Evolutionary conservation across 2,888 invertebrate genomes (phyloP).

Genomic region (Stenichneumon culpator): DNA sequence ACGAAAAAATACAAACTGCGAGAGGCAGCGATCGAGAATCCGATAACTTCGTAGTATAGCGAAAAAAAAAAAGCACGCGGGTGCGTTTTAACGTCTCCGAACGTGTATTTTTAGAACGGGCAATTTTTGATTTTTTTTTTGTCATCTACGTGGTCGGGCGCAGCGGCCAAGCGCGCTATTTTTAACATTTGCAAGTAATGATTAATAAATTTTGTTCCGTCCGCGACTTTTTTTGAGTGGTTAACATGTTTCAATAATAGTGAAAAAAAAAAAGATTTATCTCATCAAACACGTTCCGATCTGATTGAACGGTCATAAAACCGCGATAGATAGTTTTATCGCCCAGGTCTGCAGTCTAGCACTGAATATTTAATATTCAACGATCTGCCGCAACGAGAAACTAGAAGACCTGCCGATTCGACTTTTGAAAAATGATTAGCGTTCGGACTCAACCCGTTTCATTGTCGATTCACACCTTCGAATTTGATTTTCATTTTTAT

Average conservation of each 20-base stretch:
- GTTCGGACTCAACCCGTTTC: too few species aligned
- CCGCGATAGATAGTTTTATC: too few species aligned
- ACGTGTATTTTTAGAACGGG: not conserved
- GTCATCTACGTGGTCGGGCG: not conserved
- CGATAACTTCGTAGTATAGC: not conserved
- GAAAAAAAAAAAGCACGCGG: not conserved
- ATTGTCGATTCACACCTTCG: too few species aligned
- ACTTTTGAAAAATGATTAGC: too few species aligned
- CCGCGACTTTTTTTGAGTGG: too few species aligned
- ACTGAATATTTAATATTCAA: not conserved
- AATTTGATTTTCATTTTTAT: too few species aligned
- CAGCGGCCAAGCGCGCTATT: not conserved
- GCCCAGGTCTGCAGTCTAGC: not conserved
- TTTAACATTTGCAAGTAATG: not conserved
- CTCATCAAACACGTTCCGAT: too few species aligned
- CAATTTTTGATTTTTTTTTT: not conserved
- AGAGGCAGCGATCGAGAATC: constrained; percentile 3
- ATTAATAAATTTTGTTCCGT: not conserved
- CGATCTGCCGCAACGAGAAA: not conserved
- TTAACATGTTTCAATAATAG: too few species aligned
- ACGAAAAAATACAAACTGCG: constrained; percentile 18
- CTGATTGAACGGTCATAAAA: too few species aligned
- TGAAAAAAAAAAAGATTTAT: too few species aligned
- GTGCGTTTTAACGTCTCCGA: not conserved
- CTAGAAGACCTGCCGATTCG: too few species aligned